Evolutionary conservation across 2,888 invertebrate species (phyloP).

Genomic region (Drosophila seclusa): DNA sequence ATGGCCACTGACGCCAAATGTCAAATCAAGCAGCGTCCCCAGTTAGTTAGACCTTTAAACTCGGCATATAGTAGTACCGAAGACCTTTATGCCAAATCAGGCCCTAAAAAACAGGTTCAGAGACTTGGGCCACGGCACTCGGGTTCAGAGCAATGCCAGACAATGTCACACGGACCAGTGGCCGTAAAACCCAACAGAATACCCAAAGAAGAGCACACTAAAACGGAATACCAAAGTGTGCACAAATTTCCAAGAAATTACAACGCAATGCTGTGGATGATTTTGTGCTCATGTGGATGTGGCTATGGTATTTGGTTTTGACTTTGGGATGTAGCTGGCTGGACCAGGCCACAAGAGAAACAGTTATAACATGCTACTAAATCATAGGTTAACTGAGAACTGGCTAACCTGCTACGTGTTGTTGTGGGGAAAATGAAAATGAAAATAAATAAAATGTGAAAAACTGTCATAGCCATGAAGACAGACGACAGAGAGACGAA

Average conservation of each 20-base stretch:
- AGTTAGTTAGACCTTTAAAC: slow-evolving; percentile 79
- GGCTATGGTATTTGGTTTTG: slow-evolving; percentile 20
- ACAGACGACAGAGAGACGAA: slow-evolving; percentile 6
- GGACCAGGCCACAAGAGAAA: slow-evolving; percentile 69
- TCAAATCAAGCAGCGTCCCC: slow-evolving; percentile 77
- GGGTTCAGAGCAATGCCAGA: slow-evolving; percentile 60
- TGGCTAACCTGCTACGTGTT: slow-evolving; percentile 76
- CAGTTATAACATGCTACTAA: slow-evolving; percentile 83
- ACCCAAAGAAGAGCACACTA: slow-evolving; percentile 66
- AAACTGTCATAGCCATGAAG: slow-evolving; percentile 66
- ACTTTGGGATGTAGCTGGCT: slow-evolving; percentile 15
- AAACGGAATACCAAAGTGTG: slow-evolving; percentile 82
- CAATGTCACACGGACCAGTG: slow-evolving; percentile 70
- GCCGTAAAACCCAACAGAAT: slow-evolving; percentile 57
- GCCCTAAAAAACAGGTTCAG: slow-evolving; percentile 78
- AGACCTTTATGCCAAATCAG: slow-evolving; percentile 72
- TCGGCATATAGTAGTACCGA: slow-evolving; percentile 22
- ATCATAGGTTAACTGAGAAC: slow-evolving; percentile 74
- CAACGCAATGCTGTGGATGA: slow-evolving; percentile 73
- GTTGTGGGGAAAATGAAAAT: slow-evolving; percentile 51
- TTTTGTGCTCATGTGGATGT: slow-evolving; percentile 54
- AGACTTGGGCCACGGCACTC: slow-evolving; percentile 22
- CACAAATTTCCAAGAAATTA: slow-evolving; percentile 83
- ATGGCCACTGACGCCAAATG: slow-evolving; percentile 81
- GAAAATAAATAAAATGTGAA: slow-evolving; percentile 66